These are phyloP conservation scores for Microplitis mediator DNA, from an alignment of 1,140 invertebrate species.

Conservation along the genomic window DNA sequence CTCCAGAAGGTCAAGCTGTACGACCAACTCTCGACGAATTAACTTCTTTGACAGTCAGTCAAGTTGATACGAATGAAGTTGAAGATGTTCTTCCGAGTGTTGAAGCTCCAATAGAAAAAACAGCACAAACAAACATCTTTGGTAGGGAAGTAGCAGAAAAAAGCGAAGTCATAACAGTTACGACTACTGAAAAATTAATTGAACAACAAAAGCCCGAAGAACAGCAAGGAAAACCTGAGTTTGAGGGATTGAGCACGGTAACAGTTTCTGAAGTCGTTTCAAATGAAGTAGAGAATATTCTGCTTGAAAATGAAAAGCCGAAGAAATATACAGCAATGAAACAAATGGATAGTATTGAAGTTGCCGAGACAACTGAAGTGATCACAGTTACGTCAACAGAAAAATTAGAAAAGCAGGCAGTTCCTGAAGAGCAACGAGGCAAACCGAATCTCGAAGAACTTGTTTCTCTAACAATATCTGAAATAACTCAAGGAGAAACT, in stretches of 20 bases:
- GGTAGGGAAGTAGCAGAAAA: constrained; percentile 40
- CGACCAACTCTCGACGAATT: constrained; percentile 34
- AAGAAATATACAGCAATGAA: constrained; percentile 37
- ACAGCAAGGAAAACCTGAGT: constrained; percentile 35
- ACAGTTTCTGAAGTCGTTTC: constrained; percentile 45
- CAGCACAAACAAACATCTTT: constrained; percentile 29
- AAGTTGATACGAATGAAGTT: constrained; percentile 41
- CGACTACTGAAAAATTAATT: constrained; percentile 39
- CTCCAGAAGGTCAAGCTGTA: constrained; percentile 29
- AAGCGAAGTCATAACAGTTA: constrained; percentile 37
- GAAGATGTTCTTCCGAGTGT: constrained; percentile 34
- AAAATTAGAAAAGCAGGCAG: constrained; percentile 33
- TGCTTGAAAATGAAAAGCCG: constrained; percentile 34
- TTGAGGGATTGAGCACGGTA: constrained; percentile 45
- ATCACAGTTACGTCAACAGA: constrained; percentile 39
- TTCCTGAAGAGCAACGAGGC: constrained; percentile 41
- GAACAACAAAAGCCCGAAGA: constrained; percentile 32
- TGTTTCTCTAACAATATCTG: constrained; percentile 43
- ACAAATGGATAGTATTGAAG: constrained; percentile 42
- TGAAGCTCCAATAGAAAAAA: constrained; percentile 27
- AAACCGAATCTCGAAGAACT: constrained; percentile 43
- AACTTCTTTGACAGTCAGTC: constrained; percentile 37
- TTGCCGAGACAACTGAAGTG: constrained; percentile 46
- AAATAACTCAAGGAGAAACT: constrained; percentile 43
- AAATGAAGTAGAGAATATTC: constrained; percentile 41